phyloP scores from a whole-genome alignment of 2,113 vertebrate genomes.

The Diphyllodes magnificus region DNA sequence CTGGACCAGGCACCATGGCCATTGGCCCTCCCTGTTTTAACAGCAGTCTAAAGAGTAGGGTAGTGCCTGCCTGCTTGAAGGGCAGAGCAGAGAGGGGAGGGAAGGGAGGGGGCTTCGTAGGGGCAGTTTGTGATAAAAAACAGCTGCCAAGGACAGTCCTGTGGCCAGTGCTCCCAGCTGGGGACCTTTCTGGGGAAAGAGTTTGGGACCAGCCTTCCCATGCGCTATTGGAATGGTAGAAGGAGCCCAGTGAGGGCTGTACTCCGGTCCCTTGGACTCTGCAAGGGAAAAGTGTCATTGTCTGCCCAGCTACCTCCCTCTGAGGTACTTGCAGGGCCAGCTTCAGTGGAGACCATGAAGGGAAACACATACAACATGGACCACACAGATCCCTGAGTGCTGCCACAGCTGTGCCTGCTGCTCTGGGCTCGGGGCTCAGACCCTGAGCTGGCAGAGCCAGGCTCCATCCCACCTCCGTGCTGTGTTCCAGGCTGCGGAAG shows the following conservation, averaged over 20 bases:
- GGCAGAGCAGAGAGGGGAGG: background rate
- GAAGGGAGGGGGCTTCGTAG: background rate
- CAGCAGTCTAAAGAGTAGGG: background rate
- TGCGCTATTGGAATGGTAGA: background rate
- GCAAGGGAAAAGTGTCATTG: background rate
- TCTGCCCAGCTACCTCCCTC: background rate
- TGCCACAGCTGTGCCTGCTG: background rate
- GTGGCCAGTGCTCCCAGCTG: background rate
- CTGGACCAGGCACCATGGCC: background rate
- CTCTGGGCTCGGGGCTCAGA: fast-evolving
- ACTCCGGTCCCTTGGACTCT: background rate
- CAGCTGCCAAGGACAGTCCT: background rate
- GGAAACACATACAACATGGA: fast-evolving
- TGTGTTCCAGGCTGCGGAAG: background rate
- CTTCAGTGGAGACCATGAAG: fast-evolving
- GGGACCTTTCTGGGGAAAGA: background rate
- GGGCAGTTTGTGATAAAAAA: background rate
- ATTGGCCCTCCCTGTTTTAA: background rate
- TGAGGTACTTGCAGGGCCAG: background rate
- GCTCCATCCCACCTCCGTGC: background rate
- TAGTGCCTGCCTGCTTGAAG: background rate
- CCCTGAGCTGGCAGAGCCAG: background rate
- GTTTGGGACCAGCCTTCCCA: background rate
- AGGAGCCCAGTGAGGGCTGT: background rate
- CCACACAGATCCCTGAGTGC: background rate